Evolutionary conservation across 1,140 invertebrate genomes (phyloP).

Genomic region (Gryllus bimaculatus): DNA sequence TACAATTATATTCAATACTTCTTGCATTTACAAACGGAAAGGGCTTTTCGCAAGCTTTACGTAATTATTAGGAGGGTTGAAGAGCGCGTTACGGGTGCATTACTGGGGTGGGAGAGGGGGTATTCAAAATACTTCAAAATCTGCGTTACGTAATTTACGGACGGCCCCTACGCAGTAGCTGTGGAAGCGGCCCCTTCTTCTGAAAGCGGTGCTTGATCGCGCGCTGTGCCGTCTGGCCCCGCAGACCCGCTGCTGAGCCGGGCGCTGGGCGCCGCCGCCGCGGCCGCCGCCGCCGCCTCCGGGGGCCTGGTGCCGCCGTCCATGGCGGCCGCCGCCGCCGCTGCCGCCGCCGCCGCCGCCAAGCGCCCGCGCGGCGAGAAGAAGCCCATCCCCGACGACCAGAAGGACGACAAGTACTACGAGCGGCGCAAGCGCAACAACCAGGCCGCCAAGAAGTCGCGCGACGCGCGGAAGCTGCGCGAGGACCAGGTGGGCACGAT

Average conservation of each 20-base stretch:
- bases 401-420: conserved; percentile 84
- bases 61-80: too few relatives aligned
- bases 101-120: too few relatives aligned
- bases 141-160: too few relatives aligned
- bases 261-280: not conserved
- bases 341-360: not conserved
- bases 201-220: too few relatives aligned
- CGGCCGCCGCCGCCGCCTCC: not conserved
- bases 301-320: conserved; percentile 30
- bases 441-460: conserved; percentile 80
- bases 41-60: too few relatives aligned
- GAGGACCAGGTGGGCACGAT: conserved; percentile 71
- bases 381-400: conserved; percentile 72
- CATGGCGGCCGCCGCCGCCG: conserved; percentile 3
- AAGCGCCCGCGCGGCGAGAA: conserved; percentile 66
- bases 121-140: too few relatives aligned
- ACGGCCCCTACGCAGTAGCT: too few relatives aligned
- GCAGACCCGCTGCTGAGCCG: not conserved
- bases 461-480: conserved; percentile 71
- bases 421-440: conserved; percentile 80
- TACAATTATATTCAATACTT: too few relatives aligned
- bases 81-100: too few relatives aligned
- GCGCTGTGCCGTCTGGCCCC: too few relatives aligned
- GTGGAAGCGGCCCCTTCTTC: too few relatives aligned
- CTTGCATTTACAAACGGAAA: too few relatives aligned